A percentile compares a stretch with the other conserved stretches of the same genome.
phyloP scores from a whole-genome alignment of 1,140 invertebrate species.

The Lordiphosa clarofinis region DNA sequence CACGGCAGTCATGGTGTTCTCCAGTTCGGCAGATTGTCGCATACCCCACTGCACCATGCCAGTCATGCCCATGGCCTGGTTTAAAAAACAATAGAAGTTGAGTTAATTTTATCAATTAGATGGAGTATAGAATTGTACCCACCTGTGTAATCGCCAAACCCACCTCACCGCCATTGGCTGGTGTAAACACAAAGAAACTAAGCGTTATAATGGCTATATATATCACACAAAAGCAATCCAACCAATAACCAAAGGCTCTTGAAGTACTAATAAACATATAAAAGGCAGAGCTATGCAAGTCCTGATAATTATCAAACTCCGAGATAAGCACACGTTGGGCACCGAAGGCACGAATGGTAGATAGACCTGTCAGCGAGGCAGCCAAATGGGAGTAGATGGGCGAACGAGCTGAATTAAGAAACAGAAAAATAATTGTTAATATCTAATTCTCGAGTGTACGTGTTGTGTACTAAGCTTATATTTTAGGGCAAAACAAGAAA shows the following conservation, averaged over 20 bases:
- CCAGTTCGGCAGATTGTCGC: constrained; percentile 89
- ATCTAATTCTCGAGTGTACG: no score
- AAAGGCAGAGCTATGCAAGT: constrained; percentile 85
- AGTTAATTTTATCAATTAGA: not conserved
- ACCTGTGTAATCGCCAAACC: constrained; percentile 89
- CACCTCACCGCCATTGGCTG: constrained; percentile 85
- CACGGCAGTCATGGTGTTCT: constrained; percentile 91
- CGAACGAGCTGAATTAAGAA: constrained; percentile 83
- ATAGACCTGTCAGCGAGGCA: constrained; percentile 92
- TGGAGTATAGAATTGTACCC: not conserved
- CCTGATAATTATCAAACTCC: constrained; percentile 90
- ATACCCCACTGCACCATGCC: constrained; percentile 93
- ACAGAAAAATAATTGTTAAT: not conserved
- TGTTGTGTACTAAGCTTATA: no score
- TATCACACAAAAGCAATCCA: constrained; percentile 88
- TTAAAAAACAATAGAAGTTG: no score
- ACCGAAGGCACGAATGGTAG: constrained; percentile 92
- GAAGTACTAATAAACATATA: constrained; percentile 84
- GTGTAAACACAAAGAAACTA: constrained; percentile 85
- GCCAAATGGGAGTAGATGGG: constrained; percentile 94
- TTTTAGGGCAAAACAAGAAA: no score
- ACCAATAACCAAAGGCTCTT: constrained; percentile 87
- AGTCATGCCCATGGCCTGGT: constrained; percentile 86
- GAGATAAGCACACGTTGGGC: constrained; percentile 88
- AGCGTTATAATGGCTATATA: constrained; percentile 86